Base-by-base conservation (phyloP, 2,888 invertebrate genomes). In the Yponomeuta plumbellus region DNA sequence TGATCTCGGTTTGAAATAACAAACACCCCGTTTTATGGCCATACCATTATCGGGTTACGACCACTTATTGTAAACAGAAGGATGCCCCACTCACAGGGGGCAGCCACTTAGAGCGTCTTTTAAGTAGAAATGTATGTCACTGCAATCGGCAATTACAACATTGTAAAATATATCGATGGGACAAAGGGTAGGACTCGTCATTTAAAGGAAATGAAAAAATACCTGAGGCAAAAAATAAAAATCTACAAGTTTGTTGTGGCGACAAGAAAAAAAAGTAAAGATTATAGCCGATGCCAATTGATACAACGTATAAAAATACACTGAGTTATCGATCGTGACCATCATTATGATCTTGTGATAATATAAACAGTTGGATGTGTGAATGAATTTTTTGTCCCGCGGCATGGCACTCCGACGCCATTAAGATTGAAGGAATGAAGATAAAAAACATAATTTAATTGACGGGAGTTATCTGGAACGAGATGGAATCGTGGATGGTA, bases 1-100 rank as follows among this genome's bases (percentile, higher is more conserved):
- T 79, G 83, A 84, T 84, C 79, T 39, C 72, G 72, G 73, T 82
- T 52, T 80, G 80, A 83, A 87, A 86, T 84, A 88, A 87, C 84
- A 86, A 85, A 83, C 84, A 78, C 63, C 44, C 44, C 66, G 72
- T 76, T 81, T 83, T 85, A 84, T 80, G 71, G 69, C 69, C 72
- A 72, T 68, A 75, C 77, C 80, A 83, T 83, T 84, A 87, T 84
- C 78, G 77, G 75, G 80, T 83, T 80, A 78, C 78, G 73, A 72
- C 74, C 75, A 73, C 72, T 76, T 69, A 65, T 44, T 64, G 64
- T 68, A 68, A 68, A 66, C 64, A 64, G 21, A 20, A 40, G 44
- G 44, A 52, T 52, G 26, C n/a, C 20, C 23, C 26, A n/a, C 11
- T 20, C 21, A n/a, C 20, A 34, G 20, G 65, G 22, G 23, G 65